These are phyloP conservation scores for Centrocercus urophasianus DNA, from an alignment of 2,113 vertebrate genomes.

Conservation along the genomic window DNA sequence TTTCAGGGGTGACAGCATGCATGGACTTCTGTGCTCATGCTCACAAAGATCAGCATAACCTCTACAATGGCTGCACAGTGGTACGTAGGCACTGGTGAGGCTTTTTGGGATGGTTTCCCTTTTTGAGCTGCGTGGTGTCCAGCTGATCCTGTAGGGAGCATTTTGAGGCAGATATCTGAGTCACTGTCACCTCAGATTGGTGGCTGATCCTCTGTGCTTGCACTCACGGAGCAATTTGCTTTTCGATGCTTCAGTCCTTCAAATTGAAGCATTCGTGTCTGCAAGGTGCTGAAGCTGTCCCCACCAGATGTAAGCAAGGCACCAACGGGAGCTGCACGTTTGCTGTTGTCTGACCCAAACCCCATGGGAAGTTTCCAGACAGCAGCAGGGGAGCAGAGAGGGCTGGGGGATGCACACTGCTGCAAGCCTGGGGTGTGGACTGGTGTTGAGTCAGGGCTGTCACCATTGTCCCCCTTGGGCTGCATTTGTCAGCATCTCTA, in stretches of 20 bases:
- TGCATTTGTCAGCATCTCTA: accelerated
- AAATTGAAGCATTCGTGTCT: accelerated
- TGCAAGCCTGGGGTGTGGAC: background rate
- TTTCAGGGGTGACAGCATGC: constrained; percentile 96
- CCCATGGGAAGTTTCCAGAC: accelerated
- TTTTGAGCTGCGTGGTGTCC: accelerated
- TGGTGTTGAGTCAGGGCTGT: background rate
- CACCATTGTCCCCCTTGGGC: accelerated
- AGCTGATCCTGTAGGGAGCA: background rate
- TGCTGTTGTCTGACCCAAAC: background rate
- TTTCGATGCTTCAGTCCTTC: background rate
- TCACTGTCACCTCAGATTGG: background rate
- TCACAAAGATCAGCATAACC: constrained; percentile 99
- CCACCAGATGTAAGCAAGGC: accelerated
- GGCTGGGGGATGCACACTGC: too few relatives aligned
- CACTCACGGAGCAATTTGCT: background rate
- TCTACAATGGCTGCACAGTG: constrained; percentile 97
- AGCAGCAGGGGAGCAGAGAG: accelerated
- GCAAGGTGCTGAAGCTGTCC: background rate
- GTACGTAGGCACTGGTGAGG: constrained; percentile 70
- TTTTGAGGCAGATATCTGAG: background rate
- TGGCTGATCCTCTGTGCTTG: accelerated
- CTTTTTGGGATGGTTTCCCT: accelerated
- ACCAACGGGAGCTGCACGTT: accelerated
- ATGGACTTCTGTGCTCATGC: constrained; percentile 99